Evolutionary conservation across 2,113 vertebrate species (phyloP).

Genomic region (Chloropsis cyanopogon): DNA sequence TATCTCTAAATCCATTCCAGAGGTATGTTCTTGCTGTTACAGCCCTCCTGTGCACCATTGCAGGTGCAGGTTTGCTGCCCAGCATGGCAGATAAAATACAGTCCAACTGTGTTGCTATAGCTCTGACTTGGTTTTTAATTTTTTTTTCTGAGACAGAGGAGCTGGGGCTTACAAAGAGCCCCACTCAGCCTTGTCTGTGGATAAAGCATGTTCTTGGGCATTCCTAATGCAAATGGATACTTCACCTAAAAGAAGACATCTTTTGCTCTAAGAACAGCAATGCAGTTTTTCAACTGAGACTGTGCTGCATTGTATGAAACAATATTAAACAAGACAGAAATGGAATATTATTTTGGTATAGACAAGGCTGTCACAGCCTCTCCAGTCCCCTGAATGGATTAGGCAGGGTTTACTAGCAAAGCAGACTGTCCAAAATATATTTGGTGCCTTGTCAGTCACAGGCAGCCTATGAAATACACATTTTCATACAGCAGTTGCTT

Average conservation of each 20-base stretch:
- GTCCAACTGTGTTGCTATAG: not conserved
- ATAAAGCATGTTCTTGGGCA: not conserved
- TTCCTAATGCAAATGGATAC: conserved; percentile 3
- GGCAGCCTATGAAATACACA: not conserved
- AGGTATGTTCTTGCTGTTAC: conserved; percentile 23
- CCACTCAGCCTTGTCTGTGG: not conserved
- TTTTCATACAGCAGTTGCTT: not conserved
- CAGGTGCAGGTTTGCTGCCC: conserved; percentile 24
- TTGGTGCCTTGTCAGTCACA: not conserved
- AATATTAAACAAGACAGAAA: conserved; percentile 1
- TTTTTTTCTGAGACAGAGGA: not conserved
- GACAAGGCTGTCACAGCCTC: not conserved
- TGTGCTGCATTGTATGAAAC: not conserved
- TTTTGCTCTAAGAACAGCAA: conserved; percentile 25
- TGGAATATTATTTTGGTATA: conserved; percentile 13
- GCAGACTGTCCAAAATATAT: not conserved
- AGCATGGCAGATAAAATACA: not conserved
- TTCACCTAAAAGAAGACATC: not conserved
- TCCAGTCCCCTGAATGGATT: not conserved
- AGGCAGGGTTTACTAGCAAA: not conserved
- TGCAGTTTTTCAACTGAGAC: not conserved
- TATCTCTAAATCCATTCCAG: conserved; percentile 47
- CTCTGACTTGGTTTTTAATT: not conserved
- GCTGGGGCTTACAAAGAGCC: not conserved
- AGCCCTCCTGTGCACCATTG: conserved; percentile 39